These are phyloP conservation scores for Vultur gryphus DNA, from an alignment of 2,797 vertebrate genomes.

Conservation along the genomic window DNA sequence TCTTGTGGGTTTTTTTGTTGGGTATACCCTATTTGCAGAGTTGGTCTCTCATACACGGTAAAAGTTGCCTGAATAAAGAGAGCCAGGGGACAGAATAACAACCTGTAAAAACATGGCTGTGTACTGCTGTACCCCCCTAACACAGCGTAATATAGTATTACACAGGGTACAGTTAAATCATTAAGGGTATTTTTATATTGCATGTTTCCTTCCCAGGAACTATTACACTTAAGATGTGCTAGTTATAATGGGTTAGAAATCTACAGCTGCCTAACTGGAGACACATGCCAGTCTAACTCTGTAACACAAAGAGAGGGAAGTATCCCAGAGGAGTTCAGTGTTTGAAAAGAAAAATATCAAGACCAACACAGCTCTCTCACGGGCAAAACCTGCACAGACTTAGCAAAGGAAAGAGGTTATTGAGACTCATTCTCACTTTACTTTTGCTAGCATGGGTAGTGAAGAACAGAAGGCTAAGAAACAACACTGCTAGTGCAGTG, in stretches of 20 bases:
- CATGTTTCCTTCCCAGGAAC: background rate
- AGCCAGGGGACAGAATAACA: background rate
- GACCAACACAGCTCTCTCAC: background rate
- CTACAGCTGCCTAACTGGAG: background rate
- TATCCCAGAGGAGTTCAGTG: background rate
- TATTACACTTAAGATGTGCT: background rate
- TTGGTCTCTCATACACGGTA: background rate
- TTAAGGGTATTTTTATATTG: background rate
- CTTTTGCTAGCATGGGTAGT: background rate
- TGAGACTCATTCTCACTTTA: background rate
- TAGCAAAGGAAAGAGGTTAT: background rate
- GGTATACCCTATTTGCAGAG: background rate
- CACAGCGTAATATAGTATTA: background rate
- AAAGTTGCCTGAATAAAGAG: background rate
- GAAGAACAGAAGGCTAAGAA: background rate
- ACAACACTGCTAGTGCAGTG: background rate
- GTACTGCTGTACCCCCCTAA: background rate
- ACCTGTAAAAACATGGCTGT: background rate
- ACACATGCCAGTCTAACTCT: background rate
- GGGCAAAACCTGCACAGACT: background rate
- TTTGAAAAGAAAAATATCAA: background rate
- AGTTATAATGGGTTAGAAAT: background rate
- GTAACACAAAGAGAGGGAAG: background rate
- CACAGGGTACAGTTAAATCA: background rate
- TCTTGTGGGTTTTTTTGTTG: background rate